Conservation (phyloP, 2,113 vertebrate genomes). For the Bettongia penicillata region DNA sequence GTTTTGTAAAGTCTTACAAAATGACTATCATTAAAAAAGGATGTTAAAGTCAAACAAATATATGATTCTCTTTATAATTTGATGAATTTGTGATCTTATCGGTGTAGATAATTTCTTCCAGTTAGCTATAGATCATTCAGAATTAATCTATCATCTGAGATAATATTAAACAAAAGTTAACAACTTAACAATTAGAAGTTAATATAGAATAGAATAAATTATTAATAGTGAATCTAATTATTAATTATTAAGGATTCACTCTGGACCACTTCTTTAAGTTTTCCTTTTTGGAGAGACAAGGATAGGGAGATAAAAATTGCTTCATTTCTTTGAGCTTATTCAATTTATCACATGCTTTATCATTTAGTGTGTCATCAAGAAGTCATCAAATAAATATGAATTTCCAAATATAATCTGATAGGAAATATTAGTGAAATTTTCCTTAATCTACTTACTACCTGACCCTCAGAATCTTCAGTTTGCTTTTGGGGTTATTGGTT, state of each 20-base stretch:
- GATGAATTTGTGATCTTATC: background rate
- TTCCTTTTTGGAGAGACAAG: background rate
- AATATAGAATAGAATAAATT: background rate
- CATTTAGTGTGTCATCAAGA: background rate
- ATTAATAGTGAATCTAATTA: background rate
- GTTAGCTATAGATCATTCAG: background rate
- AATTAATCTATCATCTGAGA: background rate
- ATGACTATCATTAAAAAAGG: background rate
- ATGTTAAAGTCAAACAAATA: background rate
- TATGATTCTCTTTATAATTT: background rate
- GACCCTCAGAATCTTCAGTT: background rate
- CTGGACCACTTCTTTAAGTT: background rate
- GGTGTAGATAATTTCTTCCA: background rate
- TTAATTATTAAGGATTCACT: background rate
- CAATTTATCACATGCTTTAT: background rate
- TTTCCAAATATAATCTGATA: background rate
- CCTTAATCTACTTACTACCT: background rate
- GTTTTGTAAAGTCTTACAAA: constrained; percentile 8
- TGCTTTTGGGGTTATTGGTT: background rate
- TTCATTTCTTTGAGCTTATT: background rate
- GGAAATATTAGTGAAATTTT: constrained; percentile 4
- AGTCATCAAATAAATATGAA: background rate
- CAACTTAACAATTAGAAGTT: background rate
- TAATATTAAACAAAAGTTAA: background rate
- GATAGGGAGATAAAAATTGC: background rate